A percentile compares a stretch with the other conserved stretches of the same genome.
phyloP scores from a whole-genome alignment of 2,888 invertebrate species.

The Drosophila colorata region DNA sequence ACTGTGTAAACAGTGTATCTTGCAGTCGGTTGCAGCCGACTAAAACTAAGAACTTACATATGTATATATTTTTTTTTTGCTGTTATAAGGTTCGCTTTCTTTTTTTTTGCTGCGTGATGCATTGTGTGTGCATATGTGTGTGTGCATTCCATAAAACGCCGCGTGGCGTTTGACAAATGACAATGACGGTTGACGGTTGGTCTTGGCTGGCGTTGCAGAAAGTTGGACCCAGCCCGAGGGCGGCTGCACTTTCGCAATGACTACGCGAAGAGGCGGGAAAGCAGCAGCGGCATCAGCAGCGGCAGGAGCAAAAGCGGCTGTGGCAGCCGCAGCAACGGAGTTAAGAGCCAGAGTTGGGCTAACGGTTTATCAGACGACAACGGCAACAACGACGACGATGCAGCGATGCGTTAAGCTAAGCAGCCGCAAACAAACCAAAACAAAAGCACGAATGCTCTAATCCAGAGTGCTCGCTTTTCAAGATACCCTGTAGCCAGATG shows the following conservation, averaged over 20 bases:
- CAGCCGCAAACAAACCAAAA: constrained; percentile 41
- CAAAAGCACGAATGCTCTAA: constrained; percentile 7
- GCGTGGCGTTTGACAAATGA: constrained; percentile 67
- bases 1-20: background rate
- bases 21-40: background rate
- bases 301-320: background rate
- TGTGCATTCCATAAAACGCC: constrained; percentile 60
- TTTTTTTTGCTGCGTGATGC: constrained; percentile 22
- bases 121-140: constrained; percentile 24
- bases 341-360: constrained; percentile 31
- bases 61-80: constrained; percentile 9
- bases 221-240: constrained; percentile 61
- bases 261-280: constrained; percentile 30
- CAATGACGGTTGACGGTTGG: constrained; percentile 64
- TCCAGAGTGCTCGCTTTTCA: background rate
- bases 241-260: constrained; percentile 64
- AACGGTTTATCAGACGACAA: constrained; percentile 55
- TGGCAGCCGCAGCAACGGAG: background rate
- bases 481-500: constrained; percentile 17
- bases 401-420: constrained; percentile 63
- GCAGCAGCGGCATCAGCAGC: constrained; percentile 13
- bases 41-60: background rate
- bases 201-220: constrained; percentile 64
- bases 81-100: constrained; percentile 42
- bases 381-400: constrained; percentile 25